Conservation (phyloP, 2,113 vertebrate species). For the Ascaphus truei region DNA sequence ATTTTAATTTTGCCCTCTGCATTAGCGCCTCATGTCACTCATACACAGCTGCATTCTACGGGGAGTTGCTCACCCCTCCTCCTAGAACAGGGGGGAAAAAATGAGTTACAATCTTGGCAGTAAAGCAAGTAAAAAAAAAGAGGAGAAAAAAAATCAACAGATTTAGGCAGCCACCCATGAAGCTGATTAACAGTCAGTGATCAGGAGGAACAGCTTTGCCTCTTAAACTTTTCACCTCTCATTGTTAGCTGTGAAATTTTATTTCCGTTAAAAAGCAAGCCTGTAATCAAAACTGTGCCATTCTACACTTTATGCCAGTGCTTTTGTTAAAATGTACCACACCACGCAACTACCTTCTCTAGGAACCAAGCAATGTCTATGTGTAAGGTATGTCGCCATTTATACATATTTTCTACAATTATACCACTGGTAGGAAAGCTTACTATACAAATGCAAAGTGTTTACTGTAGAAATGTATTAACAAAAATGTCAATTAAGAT, state of each 20-base stretch:
- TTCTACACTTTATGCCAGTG: conserved; percentile 69
- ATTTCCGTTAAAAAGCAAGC: conserved; percentile 80
- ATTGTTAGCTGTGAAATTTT: conserved; percentile 84
- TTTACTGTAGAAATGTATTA: too few species aligned
- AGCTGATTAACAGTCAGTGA: conserved; percentile 98
- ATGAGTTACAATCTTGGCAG: conserved; percentile 86
- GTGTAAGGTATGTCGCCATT: conserved; percentile 51
- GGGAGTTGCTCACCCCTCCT: conserved; percentile 71
- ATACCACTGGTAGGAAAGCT: not conserved
- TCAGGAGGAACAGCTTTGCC: conserved; percentile 99
- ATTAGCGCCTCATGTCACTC: conserved; percentile 75
- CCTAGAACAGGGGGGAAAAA: conserved; percentile 65
- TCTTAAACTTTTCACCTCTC: conserved; percentile 99
- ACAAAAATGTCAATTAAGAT: too few species aligned
- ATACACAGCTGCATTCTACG: conserved; percentile 71
- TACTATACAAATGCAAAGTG: not conserved
- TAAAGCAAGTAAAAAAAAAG: conserved; percentile 68
- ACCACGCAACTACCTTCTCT: conserved; percentile 53
- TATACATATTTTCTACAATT: not conserved
- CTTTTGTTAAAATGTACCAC: conserved; percentile 67
- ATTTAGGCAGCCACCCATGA: conserved; percentile 98
- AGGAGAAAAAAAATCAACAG: conserved; percentile 66
- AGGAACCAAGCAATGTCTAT: conserved; percentile 55
- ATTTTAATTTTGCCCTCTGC: conserved; percentile 96
- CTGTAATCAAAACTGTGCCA: conserved; percentile 78